These are phyloP conservation scores for Ephestia elutella DNA, from an alignment of 1,140 invertebrate species.

Conservation along the genomic window DNA sequence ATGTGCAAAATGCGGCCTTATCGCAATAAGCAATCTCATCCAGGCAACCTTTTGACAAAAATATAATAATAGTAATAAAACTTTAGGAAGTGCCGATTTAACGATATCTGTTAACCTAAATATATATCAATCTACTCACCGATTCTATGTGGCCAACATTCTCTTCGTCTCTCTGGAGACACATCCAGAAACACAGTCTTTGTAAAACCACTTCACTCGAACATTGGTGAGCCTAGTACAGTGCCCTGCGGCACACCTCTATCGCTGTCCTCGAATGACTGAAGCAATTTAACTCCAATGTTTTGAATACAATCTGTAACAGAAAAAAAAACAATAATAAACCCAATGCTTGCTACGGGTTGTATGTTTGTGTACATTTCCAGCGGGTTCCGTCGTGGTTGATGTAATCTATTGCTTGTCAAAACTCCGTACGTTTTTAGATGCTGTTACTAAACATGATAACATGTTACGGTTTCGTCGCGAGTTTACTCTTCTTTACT, in stretches of 20 bases:
- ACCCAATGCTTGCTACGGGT: conserved; percentile 36
- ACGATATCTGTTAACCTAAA: too few species aligned
- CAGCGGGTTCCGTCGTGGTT: conserved; percentile 29
- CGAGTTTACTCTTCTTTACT: too few species aligned
- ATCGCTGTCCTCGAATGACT: conserved; percentile 45
- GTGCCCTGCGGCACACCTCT: conserved; percentile 51
- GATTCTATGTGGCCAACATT: conserved; percentile 47
- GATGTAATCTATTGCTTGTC: conserved; percentile 27
- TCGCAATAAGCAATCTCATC: too few species aligned
- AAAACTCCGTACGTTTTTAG: conserved; percentile 13
- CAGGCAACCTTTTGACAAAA: too few species aligned
- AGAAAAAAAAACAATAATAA: conserved; percentile 73
- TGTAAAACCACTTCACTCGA: conserved; percentile 24
- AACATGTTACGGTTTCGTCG: conserved; percentile 4
- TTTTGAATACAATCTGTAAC: conserved; percentile 73
- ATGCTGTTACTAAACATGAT: conserved; percentile 4
- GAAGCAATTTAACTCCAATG: conserved; percentile 46
- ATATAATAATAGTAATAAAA: too few species aligned
- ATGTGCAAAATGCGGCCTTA: too few species aligned
- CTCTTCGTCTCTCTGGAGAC: conserved; percentile 61
- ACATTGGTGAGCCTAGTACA: conserved; percentile 23
- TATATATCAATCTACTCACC: conserved; percentile 32
- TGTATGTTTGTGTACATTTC: conserved; percentile 33
- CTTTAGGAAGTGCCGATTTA: too few species aligned
- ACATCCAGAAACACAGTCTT: conserved; percentile 58